Evolutionary conservation across 2,888 invertebrate species (phyloP).

Genomic region (Tiliacea citrago): DNA sequence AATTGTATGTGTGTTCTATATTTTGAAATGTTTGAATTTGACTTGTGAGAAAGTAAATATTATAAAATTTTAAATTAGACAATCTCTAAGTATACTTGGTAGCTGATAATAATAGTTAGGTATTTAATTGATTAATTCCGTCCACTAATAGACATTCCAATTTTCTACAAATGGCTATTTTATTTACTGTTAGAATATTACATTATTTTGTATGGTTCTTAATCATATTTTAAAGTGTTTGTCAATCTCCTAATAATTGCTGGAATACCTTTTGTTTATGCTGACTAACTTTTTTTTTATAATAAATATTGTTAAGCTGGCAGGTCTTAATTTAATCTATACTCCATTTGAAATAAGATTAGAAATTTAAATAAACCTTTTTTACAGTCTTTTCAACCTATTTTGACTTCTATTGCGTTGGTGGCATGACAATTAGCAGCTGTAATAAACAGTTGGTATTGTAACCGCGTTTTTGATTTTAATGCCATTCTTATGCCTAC

Average conservation of each 20-base stretch:
- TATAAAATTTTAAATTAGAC: conserved; percentile 2
- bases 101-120: conserved; percentile 12
- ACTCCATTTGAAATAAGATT: too few relatives aligned
- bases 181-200: conserved; percentile 11
- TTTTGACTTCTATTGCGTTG: too few relatives aligned
- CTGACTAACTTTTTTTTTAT: neutral
- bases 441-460: too few relatives aligned
- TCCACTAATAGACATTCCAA: conserved; percentile 34
- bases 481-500: too few relatives aligned
- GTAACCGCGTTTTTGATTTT: too few relatives aligned
- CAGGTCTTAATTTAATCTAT: neutral
- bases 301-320: neutral
- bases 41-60: conserved; percentile 1
- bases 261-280: neutral
- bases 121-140: conserved; percentile 17
- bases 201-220: conserved; percentile 12
- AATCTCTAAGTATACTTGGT: neutral
- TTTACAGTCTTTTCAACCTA: too few relatives aligned
- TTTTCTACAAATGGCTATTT: conserved; percentile 8
- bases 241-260: neutral
- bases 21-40: neutral
- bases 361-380: too few relatives aligned
- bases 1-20: neutral
- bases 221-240: neutral
- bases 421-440: too few relatives aligned